phyloP scores from a whole-genome alignment of 2,888 invertebrate species.

The Amphipoea oculea region DNA sequence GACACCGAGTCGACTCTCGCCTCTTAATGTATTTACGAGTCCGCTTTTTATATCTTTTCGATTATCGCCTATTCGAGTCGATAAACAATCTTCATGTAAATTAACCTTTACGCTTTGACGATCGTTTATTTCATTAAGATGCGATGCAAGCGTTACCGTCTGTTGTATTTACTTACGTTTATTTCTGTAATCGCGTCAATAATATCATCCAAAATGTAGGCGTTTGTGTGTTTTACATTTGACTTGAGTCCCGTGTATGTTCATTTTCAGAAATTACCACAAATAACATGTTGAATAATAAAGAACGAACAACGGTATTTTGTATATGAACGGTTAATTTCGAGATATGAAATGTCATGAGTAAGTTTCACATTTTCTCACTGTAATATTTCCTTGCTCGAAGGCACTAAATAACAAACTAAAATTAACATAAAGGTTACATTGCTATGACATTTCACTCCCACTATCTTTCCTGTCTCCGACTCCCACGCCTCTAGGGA shows the following conservation, averaged over 20 bases:
- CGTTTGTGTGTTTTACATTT: slow-evolving; percentile 30
- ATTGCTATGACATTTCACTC: slow-evolving; percentile 10
- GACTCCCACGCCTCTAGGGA: slow-evolving; percentile 25
- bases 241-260: background rate
- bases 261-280: background rate
- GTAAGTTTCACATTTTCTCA: background rate
- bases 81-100: slow-evolving; percentile 5
- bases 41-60: background rate
- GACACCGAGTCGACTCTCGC: too few relatives aligned
- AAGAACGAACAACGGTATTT: background rate
- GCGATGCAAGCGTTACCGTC: slow-evolving; percentile 10
- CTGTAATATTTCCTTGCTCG: background rate
- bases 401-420: slow-evolving; percentile 21
- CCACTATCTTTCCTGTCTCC: slow-evolving; percentile 15
- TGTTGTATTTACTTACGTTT: slow-evolving; percentile 41
- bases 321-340: background rate
- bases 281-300: background rate
- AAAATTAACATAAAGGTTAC: slow-evolving; percentile 14
- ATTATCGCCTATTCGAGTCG: background rate
- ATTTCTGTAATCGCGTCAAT: slow-evolving; percentile 26
- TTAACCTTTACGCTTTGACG: background rate
- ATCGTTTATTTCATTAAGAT: slow-evolving; percentile 49
- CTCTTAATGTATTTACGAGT: background rate
- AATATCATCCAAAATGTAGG: slow-evolving; percentile 12
- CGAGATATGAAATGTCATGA: background rate